Evolutionary conservation across 2,888 invertebrate genomes (phyloP), one percentile per base, ranked within the genome.

Genomic region (Sphaerophoria rueppellii): DNA sequence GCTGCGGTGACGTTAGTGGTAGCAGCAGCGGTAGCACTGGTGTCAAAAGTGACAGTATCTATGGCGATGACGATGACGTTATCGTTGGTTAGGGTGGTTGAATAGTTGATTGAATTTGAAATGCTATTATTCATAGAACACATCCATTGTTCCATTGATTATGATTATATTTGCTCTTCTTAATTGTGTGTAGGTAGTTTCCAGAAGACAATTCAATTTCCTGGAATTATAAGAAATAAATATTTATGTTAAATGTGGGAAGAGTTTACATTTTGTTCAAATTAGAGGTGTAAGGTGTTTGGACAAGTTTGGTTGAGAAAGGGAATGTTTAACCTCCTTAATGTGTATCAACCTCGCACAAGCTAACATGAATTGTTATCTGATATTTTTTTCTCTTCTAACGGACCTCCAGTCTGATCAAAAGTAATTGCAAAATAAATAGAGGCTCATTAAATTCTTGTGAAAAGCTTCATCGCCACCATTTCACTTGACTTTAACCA

Each of bases 51-150:
- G 24, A 24, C 24, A 24, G 14, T n/a, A n/a, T n/a, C n/a, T n/a
- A n/a, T n/a, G n/a, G n/a, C n/a, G n/a, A n/a, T 46, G 50, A 24
- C 55, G 24, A 12, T 9, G 40, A 40, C 43, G 43, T 9, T 43
- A 12, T 43, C 24, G 54, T n/a, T 54, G 67, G 67, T 67, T 6
- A 32, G 40, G 52, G 24, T 54, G 35, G 63, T 46, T 35, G 57
- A 46, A 72, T 57, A 72, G 50, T 69, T 73, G 73, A 52, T 82
- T 69, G 55, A 61, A 82, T 71, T 70, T 69, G 63, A 65, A 70
- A 79, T 74, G 63, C 57, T 82, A 70, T 54, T 67, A 67, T 67
- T 67, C 40, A 67, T 67, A 54, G 67, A 40, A 54, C 32, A 2
- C 2, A 40, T 24, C 40, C 67, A 67, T 67, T 67, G 67, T 24